Evolutionary conservation across 2,797 vertebrate species (phyloP).

Genomic region (Lepilemur septentrionalis): DNA sequence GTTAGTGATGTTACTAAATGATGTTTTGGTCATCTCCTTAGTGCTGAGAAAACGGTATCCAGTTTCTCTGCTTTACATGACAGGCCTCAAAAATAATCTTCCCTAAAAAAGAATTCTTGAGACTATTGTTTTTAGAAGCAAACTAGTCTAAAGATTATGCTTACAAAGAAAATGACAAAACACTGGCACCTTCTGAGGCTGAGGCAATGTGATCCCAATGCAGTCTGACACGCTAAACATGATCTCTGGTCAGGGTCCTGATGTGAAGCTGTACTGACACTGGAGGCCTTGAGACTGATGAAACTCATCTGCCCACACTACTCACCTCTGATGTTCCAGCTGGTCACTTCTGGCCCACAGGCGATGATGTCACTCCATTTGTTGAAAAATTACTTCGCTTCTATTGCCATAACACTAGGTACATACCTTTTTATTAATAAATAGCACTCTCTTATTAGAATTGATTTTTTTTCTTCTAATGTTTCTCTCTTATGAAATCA

Average conservation of each 20-base stretch:
- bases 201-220: not conserved
- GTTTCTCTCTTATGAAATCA: not conserved
- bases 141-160: not conserved
- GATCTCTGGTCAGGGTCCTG: not conserved
- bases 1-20: not conserved
- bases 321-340: not conserved
- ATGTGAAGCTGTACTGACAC: not conserved
- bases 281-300: not conserved
- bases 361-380: not conserved
- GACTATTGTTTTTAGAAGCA: not conserved
- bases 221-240: rapidly evolving
- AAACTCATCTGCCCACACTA: not conserved
- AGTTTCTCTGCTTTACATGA: not conserved
- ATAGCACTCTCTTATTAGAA: not conserved
- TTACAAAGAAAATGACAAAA: not conserved
- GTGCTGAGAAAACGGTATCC: not conserved
- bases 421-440: not conserved
- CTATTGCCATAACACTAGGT: not conserved
- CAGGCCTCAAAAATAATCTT: not conserved
- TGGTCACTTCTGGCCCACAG: not conserved
- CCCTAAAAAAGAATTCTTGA: not conserved
- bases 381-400: not conserved
- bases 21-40: not conserved
- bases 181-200: not conserved
- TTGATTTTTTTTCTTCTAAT: not conserved